Evolutionary conservation across 1,140 invertebrate genomes (phyloP).

Genomic region (Caerostris darwini): DNA sequence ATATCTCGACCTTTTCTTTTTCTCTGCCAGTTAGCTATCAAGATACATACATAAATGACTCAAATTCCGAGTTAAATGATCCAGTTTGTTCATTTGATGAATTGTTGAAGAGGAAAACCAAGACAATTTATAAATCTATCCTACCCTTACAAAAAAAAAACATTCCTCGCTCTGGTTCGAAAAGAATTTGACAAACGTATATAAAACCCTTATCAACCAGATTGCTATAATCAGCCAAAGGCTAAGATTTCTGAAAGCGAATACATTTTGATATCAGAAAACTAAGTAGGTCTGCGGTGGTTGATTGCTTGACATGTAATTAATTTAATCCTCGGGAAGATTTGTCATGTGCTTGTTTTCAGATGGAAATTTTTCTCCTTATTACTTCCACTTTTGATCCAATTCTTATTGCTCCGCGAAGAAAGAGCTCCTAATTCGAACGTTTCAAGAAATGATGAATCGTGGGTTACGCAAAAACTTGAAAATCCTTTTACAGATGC

Average conservation of each 20-base stretch:
- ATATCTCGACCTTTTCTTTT: too few species aligned
- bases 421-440: conserved; percentile 35
- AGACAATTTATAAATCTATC: background rate
- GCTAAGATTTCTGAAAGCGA: background rate
- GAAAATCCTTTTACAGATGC: background rate
- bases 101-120: background rate
- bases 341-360: conserved; percentile 39
- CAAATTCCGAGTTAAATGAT: background rate
- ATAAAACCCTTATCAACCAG: background rate
- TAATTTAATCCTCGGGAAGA: conserved; percentile 37
- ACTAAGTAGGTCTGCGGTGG: background rate
- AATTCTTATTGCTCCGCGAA: background rate
- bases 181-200: conserved; percentile 12
- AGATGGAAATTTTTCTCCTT: conserved; percentile 40
- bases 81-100: background rate
- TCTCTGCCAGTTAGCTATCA: too few species aligned
- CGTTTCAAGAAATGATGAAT: conserved; percentile 26
- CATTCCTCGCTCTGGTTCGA: background rate
- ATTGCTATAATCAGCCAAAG: background rate
- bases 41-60: too few species aligned
- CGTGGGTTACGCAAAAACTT: background rate
- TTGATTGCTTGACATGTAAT: conserved; percentile 1
- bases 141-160: background rate
- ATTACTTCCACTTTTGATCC: background rate
- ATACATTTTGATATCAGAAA: conserved; percentile 18